Conservation (phyloP, 2,113 vertebrate genomes). For the Martes martes region DNA sequence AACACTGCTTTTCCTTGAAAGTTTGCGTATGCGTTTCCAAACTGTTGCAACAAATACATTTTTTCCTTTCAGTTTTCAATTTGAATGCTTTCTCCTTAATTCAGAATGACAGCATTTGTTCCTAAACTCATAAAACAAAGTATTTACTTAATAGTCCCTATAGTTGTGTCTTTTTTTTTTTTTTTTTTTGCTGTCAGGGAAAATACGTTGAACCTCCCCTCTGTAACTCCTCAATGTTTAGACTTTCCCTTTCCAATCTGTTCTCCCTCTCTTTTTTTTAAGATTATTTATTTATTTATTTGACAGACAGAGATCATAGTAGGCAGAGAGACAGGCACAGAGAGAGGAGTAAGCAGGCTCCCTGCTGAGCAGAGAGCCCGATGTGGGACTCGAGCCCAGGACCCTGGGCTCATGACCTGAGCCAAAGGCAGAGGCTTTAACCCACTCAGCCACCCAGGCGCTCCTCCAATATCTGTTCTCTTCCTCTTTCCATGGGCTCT, state of each 20-base stretch:
- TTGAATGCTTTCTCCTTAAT: conserved; percentile 47
- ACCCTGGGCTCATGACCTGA: too few species aligned
- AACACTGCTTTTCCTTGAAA: conserved; percentile 23
- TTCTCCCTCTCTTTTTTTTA: background rate
- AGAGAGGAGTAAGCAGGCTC: too few species aligned
- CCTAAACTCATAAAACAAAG: conserved; percentile 59
- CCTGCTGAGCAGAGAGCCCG: too few species aligned
- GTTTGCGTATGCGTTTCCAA: conserved; percentile 44
- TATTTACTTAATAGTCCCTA: background rate
- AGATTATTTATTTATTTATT: too few species aligned
- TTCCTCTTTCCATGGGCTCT: background rate
- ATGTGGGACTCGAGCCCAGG: too few species aligned
- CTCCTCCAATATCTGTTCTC: background rate
- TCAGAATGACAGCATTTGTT: conserved; percentile 29
- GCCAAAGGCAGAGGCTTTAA: too few species aligned
- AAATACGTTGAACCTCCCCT: background rate
- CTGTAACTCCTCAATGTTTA: background rate
- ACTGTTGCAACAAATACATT: conserved; percentile 1
- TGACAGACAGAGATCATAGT: too few species aligned
- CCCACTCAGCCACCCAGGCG: too few species aligned
- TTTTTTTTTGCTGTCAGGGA: background rate
- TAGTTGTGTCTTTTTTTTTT: background rate
- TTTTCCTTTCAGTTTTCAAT: conserved; percentile 60
- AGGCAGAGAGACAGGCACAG: too few species aligned
- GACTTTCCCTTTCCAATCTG: background rate